phyloP scores from a whole-genome alignment of 2,797 vertebrate species.

The Microtus obscurus region DNA sequence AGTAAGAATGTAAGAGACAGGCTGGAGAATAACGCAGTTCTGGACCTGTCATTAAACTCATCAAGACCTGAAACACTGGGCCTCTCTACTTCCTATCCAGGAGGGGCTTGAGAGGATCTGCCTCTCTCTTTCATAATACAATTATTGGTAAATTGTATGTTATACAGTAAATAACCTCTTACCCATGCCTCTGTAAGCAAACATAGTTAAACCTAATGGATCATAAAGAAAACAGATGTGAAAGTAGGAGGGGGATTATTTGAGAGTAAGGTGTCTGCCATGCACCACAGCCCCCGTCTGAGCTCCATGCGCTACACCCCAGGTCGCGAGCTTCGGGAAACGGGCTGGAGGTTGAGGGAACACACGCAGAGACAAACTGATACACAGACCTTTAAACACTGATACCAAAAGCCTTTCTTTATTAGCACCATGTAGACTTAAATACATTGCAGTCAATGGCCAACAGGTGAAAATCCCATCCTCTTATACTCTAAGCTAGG shows the following conservation, averaged over 20 bases:
- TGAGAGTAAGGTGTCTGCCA: neutral
- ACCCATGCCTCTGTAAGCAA: neutral
- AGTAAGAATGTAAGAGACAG: neutral
- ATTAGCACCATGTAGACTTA: too few species aligned
- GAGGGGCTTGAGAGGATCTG: too few species aligned
- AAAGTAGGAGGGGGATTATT: neutral
- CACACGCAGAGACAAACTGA: too few species aligned
- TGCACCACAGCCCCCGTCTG: too few species aligned
- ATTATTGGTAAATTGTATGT: neutral
- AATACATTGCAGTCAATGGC: too few species aligned
- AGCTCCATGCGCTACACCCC: rapidly evolving
- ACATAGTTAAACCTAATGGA: neutral
- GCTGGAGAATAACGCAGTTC: neutral
- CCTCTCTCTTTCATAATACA: neutral
- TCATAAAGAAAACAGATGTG: neutral
- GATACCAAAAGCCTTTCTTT: too few species aligned
- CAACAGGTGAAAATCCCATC: too few species aligned
- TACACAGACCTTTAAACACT: too few species aligned
- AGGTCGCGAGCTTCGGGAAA: too few species aligned
- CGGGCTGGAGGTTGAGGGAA: too few species aligned
- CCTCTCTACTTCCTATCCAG: neutral
- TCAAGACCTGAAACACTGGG: neutral
- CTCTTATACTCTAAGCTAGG: too few species aligned
- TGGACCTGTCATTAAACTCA: neutral
- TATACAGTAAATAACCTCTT: neutral